These are phyloP conservation scores for Pogonus chalceus DNA, from an alignment of 1,140 invertebrate genomes.

Conservation along the genomic window DNA sequence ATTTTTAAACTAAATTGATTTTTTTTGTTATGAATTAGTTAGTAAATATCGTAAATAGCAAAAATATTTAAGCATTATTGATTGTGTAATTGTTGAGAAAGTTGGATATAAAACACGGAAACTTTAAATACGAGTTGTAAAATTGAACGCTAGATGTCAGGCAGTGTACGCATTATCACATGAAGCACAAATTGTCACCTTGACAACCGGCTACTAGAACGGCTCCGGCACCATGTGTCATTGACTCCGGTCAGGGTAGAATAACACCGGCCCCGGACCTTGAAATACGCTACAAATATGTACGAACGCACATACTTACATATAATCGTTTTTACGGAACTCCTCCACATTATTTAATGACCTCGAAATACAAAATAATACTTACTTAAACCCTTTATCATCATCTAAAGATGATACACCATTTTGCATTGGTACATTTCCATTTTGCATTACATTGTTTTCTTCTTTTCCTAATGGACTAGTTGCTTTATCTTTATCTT, in stretches of 20 bases:
- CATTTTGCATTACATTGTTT: slow-evolving; percentile 42
- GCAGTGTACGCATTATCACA: too few relatives aligned
- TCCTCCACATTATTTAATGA: background rate
- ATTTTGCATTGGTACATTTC: slow-evolving; percentile 49
- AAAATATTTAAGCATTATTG: too few relatives aligned
- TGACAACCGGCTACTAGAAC: slow-evolving; percentile 22
- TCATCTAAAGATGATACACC: slow-evolving; percentile 74
- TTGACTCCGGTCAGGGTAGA: slow-evolving; percentile 36
- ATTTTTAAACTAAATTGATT: too few relatives aligned
- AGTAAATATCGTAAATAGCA: too few relatives aligned
- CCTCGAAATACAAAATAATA: slow-evolving; percentile 24
- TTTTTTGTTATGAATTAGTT: too few relatives aligned
- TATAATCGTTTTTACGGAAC: background rate
- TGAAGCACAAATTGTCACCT: slow-evolving; percentile 23
- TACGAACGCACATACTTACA: background rate
- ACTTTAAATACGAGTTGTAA: background rate
- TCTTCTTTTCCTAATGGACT: slow-evolving; percentile 53
- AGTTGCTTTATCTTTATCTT: slow-evolving; percentile 55
- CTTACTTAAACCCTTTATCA: slow-evolving; percentile 86
- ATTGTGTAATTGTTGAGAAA: background rate
- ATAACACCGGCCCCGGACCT: background rate
- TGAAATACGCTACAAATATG: background rate
- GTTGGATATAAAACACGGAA: too few relatives aligned
- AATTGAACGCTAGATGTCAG: background rate
- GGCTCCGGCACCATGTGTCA: slow-evolving; percentile 29